phyloP scores from a whole-genome alignment of 1,140 invertebrate genomes.

The Asobara japonica region DNA sequence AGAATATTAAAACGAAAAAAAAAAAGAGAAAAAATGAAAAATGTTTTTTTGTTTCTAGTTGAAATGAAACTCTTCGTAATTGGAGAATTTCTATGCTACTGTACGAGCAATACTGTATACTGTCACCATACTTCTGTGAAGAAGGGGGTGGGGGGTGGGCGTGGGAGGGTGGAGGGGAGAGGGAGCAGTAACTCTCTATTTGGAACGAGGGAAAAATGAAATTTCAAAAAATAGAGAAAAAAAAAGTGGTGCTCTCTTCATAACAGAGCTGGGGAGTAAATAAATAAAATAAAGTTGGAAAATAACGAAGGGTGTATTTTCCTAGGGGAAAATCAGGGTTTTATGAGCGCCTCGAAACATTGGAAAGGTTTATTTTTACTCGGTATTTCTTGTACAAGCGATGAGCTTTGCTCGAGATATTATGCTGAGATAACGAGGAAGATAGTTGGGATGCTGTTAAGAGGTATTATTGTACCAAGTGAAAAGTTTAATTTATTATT shows the following conservation, averaged over 20 bases:
- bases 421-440: no score
- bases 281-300: neutral
- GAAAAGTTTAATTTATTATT: no score
- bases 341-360: neutral
- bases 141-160: neutral
- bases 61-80: slow-evolving; percentile 22
- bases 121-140: slow-evolving; percentile 6
- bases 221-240: neutral
- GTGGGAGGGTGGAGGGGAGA: neutral
- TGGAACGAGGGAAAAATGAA: neutral
- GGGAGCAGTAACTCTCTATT: neutral
- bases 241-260: no score
- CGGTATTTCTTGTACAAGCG: no score
- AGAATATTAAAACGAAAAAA: slow-evolving; percentile 20
- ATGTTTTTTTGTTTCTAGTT: neutral
- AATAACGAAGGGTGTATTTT: slow-evolving; percentile 15
- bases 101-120: slow-evolving; percentile 2
- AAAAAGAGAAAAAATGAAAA: slow-evolving; percentile 6
- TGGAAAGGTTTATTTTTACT: no score
- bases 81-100: slow-evolving; percentile 24
- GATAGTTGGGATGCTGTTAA: no score
- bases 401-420: no score
- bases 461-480: no score
- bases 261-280: neutral
- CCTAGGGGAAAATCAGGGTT: no score